Base-by-base conservation (phyloP, 53 echinoderm and acorn worm species). In the Crossaster papposus region DNA sequence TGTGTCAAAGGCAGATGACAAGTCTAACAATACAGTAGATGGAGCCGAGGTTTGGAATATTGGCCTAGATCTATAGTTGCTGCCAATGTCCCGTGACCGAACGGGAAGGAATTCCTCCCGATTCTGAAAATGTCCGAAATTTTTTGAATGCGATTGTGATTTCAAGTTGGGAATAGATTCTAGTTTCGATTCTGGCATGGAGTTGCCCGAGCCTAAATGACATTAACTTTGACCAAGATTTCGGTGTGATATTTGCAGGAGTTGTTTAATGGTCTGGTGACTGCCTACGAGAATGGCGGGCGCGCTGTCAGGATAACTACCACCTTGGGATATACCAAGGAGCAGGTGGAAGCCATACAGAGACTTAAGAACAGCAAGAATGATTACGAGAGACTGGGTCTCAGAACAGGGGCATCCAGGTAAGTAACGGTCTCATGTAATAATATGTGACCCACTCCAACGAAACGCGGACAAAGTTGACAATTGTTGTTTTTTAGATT, bases 271-370 rank as follows among this genome's bases (percentile, higher is more conserved):
- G 93, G 94, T 82, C 88, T 97, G 37, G 94, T 97, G 64, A 91
- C 92, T 32, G 97, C 97, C 17, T 97, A 94, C 80, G 97, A 97
- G 77, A 97, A 95, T 78, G 97, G 97, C 20, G 97, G 97, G 44
- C 89, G 93, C 31, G 97, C 91, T 7, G 94, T 93, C 72, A 90
- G 95, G 13, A 97, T 97, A 52, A 81, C 89, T 14, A 97, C 97
- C 36, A 95, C 94, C 2, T 85, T 97, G 5, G 97, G 97, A 9
- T 97, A 97, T 87, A 94, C 95, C 50, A 97, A 95, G 79, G 97
- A 97, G 64, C 97, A 95, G 79, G 94, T 97, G 13, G 95, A 94
- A 53, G 94, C 94, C 22, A 93, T 97, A 75, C 93, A 94, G 84
- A 93, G 92, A 53, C 90, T 97, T 22, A 95, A 92, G 71, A 92